Evolutionary conservation across 2,888 invertebrate genomes (phyloP), one percentile per base, ranked within the genome.

Genomic region (Athalia circularis): DNA sequence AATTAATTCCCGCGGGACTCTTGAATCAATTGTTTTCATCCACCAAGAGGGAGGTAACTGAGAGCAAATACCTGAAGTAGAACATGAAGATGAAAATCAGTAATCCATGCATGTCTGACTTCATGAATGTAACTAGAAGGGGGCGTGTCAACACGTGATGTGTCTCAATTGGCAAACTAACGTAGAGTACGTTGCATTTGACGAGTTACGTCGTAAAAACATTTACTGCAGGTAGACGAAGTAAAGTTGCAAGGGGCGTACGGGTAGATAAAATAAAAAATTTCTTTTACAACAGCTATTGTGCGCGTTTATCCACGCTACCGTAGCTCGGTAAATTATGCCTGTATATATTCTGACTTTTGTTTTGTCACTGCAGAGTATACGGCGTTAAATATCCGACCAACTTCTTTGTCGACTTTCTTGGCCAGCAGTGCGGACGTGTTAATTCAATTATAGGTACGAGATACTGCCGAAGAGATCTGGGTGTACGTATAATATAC

Each of bases 361-460:
- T 72, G 72, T 72, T 47, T 72, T 72, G 72, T 72, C 72, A 72
- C 72, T 72, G 72, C 13, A 52, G 29, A 43, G 43, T 13, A n/a
- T n/a, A 13, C 13, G 29, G 29, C 29, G 29, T 29, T 29, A 29
- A 29, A 29, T 0, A 29, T 29, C 29, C 29, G 29, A 29, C 29
- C 29, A 29, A 29, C 29, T 29, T 29, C 29, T 29, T 29, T 7
- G 54, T 9, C 54, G 54, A 6, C 54, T 54, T 54, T 11, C 54
- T 29, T 29, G 29, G 29, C 54, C 54, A 54, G 54, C 52, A 52
- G 29, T 29, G 48, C 72, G 61, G 72, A 59, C 59, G 72, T 72
- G 72, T 59, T 72, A 72, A 72, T 72, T 72, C 47, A 72, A 72
- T 72, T 72, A 72, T 45, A 59, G 45, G 72, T 72, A 59, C 13